Base-by-base conservation (phyloP, 1,140 invertebrate genomes). In the Pseudomyrmex dendroicus region DNA sequence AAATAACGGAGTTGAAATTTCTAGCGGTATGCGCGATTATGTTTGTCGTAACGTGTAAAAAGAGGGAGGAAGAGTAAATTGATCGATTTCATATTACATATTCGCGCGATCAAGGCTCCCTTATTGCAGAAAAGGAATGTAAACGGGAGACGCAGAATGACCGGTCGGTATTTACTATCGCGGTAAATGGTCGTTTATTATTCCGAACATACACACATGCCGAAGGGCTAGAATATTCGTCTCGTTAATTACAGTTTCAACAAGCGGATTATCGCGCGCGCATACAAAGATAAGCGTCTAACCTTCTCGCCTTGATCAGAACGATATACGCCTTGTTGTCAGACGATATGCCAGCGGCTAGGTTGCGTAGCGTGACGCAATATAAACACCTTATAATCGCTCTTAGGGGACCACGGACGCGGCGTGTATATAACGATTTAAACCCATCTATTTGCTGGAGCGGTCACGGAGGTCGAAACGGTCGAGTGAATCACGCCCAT, bases 311-410 rank as follows among this genome's bases (percentile, higher is more conserved):
- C 50, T 52, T 59, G 5, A 7, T 10, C 25, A 5, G 66, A n/a
- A 12, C 44, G 20, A 20, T 20, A 20, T 20, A 20, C 20, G 76
- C 52, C 66, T 54, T 56, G 20, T 17, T 20, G 35, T 64, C 25
- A 63, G 74, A 73, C 86, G 84, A 89, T 89, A 86, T 88, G 80
- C 70, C 59, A 4, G 20, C 73, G 52, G 20, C 50, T 61, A 46
- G 59, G 66, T 84, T 54, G 70, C 56, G 52, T 59, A 35, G 68
- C 62, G 84, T 86, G 73, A 88, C 52, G 86, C 64, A 72, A 86
- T 88, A 89, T 88, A 89, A 88, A 89, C 80, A 88, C 86, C 87
- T 89, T 89, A 89, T 89, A 80, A 89, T 89, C 82, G 80, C 86
- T 80, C 86, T 77, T 88, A 59, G 78, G 87, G 80, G 80, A 88